A percentile compares a stretch with the other conserved stretches of the same genome.
These are phyloP conservation scores for Macquaria ambigua DNA, from an alignment of 2,113 vertebrate species.

Conservation along the genomic window DNA sequence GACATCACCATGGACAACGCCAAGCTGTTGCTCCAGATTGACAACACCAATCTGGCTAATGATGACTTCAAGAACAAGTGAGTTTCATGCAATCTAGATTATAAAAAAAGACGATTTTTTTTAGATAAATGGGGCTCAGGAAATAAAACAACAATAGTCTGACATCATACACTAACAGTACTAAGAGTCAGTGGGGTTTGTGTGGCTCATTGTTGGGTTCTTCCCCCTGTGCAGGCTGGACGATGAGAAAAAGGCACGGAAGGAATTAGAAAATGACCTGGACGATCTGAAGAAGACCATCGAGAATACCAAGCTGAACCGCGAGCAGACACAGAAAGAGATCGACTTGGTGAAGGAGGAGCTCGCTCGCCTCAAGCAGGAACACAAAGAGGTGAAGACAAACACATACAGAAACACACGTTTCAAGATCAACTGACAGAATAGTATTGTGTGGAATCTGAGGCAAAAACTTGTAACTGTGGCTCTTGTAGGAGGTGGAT, in stretches of 20 bases:
- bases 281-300: conserved; percentile 75
- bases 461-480: background rate
- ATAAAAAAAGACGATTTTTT: background rate
- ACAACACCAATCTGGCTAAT: conserved; percentile 82
- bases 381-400: conserved; percentile 80
- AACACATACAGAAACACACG: no score
- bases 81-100: background rate
- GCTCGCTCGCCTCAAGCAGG: conserved; percentile 71
- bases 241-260: conserved; percentile 67
- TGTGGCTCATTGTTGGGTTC: background rate
- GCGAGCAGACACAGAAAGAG: conserved; percentile 75
- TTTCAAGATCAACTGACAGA: background rate
- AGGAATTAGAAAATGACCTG: conserved; percentile 81
- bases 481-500: conserved; percentile 75
- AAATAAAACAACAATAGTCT: background rate
- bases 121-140: background rate
- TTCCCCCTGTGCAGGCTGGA: conserved; percentile 68
- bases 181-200: background rate
- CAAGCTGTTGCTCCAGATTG: conserved; percentile 81
- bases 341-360: conserved; percentile 79
- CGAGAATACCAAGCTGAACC: conserved; percentile 76
- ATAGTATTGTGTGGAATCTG: background rate
- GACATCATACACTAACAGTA: no score
- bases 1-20: conserved; percentile 83
- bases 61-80: conserved; percentile 86